Evolutionary conservation across 1,140 invertebrate genomes (phyloP), one percentile per base, ranked within the genome.

Genomic region (Drosophila sucinea): DNA sequence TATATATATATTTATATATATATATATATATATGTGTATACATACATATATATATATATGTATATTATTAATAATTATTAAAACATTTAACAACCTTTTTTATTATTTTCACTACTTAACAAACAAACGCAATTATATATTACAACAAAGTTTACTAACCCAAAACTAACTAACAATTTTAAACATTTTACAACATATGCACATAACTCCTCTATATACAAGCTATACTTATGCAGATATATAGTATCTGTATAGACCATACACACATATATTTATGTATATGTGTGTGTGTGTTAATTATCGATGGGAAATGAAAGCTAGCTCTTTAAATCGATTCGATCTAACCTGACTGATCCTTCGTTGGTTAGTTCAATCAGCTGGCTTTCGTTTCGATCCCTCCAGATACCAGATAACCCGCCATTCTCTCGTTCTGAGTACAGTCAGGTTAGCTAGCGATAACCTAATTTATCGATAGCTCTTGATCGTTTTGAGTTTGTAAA

Each of bases 401-500:
- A 25, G 17, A 47, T 7, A 23, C 3, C 44, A 51, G 44, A 51
- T 27, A 51, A 51, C 44, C 44, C 44, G 44, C 44, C 44, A 51
- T 51, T 60, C 60, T 68, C 70, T 38, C 41, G 17, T 65, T 63
- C 60, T 51, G 77, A 44, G 54, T 33, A 58, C 58, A 78, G 80
- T 84, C 81, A 77, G 64, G 25, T 60, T 54, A 61, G 77, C 44
- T 73, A 70, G 62, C 74, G 78, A 75, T 86, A 67, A 65, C 60
- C 25, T 23, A 1, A 78, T 66, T 79, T 65, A 30, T 67, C 44
- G 44, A 40, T 17, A 61, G 70, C 60, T 72, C 66, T 81, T 76
- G 84, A 27, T 51, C 23, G 44, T 73, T 79, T 83, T 80, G 84
- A 87, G 83, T 87, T 87, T 83, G 83, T 86, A 86, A 81, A 81